A percentile compares a stretch with the other conserved stretches of the same genome.
phyloP scores from a whole-genome alignment of 2,888 invertebrate genomes.

The Limnephilus auricula region DNA sequence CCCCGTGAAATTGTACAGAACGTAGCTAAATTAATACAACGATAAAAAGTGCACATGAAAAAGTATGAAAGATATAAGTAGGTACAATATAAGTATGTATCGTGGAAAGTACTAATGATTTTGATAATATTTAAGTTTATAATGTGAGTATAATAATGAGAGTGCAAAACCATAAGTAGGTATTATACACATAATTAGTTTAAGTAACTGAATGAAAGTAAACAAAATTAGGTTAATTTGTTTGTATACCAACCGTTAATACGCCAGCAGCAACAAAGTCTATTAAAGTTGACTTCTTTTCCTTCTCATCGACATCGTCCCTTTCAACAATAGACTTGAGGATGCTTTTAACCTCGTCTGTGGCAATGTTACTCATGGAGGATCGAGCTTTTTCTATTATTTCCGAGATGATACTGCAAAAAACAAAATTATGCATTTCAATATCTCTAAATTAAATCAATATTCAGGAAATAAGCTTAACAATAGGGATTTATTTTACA shows the following conservation, averaged over 20 bases:
- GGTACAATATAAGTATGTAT: no score
- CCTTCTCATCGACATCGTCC: constrained; percentile 84
- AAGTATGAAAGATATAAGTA: no score
- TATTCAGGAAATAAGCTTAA: not conserved
- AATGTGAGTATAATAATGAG: no score
- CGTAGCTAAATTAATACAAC: no score
- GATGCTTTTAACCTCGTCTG: constrained; percentile 82
- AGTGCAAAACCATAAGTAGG: no score
- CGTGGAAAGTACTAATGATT: no score
- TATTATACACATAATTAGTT: no score
- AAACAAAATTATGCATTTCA: not conserved
- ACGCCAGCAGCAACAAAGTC: constrained; percentile 93
- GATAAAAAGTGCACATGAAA: no score
- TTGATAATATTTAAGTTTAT: no score
- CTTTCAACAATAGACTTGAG: constrained; percentile 87
- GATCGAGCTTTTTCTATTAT: constrained; percentile 84
- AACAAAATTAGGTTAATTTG: not conserved
- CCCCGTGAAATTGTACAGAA: no score
- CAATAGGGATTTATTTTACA: not conserved
- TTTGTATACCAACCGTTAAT: constrained; percentile 82
- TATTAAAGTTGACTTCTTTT: constrained; percentile 90
- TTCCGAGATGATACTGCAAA: constrained; percentile 85
- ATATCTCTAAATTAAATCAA: not conserved
- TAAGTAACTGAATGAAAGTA: no score
- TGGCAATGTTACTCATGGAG: constrained; percentile 77